phyloP scores from a whole-genome alignment of 1,140 invertebrate species.

The Apis dorsata region DNA sequence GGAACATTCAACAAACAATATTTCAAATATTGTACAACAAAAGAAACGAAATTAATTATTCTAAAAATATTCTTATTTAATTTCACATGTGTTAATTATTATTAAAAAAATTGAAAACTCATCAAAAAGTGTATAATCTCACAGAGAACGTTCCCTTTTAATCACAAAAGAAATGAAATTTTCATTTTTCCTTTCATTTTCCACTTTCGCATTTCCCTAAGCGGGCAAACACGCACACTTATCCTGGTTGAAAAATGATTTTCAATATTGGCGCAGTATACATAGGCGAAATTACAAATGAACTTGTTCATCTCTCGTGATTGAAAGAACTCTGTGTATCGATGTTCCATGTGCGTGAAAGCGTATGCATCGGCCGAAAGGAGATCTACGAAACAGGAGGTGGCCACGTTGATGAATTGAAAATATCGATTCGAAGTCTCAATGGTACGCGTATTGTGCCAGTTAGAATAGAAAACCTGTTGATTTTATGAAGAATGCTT shows the following conservation, averaged over 20 bases:
- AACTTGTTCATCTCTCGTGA: slow-evolving; percentile 22
- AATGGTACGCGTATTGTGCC: slow-evolving; percentile 4
- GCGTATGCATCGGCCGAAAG: slow-evolving; percentile 5
- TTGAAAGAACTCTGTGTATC: slow-evolving; percentile 5
- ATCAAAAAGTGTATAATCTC: no score
- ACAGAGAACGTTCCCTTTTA: no score
- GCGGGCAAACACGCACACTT: background rate
- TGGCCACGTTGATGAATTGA: slow-evolving; percentile 28
- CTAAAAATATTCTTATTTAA: no score
- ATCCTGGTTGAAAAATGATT: background rate
- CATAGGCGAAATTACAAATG: background rate
- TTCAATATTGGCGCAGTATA: background rate
- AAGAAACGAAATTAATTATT: no score
- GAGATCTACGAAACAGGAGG: background rate
- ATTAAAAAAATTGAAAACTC: no score
- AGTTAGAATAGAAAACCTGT: slow-evolving; percentile 42
- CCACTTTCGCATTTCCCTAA: background rate
- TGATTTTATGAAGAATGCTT: slow-evolving; percentile 24
- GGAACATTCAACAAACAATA: no score
- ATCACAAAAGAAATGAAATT: background rate
- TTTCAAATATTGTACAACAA: no score
- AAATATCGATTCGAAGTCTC: slow-evolving; percentile 34
- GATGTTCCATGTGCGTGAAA: background rate
- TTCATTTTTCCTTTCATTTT: background rate
- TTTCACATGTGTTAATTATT: no score